A percentile compares a stretch with the other conserved stretches of the same genome.
These are phyloP conservation scores for Eulithis prunata DNA, from an alignment of 2,888 invertebrate species.

Conservation along the genomic window DNA sequence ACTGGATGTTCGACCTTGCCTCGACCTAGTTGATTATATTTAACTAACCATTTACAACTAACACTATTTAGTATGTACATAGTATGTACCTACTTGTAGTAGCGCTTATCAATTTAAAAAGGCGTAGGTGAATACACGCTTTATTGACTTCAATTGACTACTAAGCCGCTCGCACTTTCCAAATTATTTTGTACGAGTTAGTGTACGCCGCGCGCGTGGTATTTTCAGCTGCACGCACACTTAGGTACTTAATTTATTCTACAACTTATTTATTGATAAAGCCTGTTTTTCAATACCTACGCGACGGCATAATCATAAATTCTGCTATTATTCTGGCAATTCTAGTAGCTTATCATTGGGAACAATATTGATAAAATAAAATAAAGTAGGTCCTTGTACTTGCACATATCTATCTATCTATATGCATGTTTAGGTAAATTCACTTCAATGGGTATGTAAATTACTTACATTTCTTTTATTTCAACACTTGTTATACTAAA, in stretches of 20 bases:
- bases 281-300: too few species aligned
- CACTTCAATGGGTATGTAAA: too few species aligned
- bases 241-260: neutral
- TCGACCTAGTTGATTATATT: conserved; percentile 3
- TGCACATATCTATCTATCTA: neutral
- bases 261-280: too few species aligned
- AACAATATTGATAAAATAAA: conserved; percentile 3
- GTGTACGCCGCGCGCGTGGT: neutral
- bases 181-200: too few species aligned
- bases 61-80: neutral
- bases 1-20: conserved; percentile 19
- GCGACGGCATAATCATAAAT: neutral
- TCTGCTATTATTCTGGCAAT: conserved; percentile 4
- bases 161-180: neutral
- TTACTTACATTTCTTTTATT: too few species aligned
- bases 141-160: conserved; percentile 17
- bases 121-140: conserved; percentile 15
- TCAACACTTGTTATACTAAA: too few species aligned
- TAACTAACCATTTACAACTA: neutral
- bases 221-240: conserved; percentile 14
- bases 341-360: conserved; percentile 4
- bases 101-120: neutral
- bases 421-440: too few species aligned
- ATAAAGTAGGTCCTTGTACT: neutral
- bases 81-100: neutral